Conservation (phyloP, 2,888 invertebrate genomes). For the Phanerotoma sp. region DNA sequence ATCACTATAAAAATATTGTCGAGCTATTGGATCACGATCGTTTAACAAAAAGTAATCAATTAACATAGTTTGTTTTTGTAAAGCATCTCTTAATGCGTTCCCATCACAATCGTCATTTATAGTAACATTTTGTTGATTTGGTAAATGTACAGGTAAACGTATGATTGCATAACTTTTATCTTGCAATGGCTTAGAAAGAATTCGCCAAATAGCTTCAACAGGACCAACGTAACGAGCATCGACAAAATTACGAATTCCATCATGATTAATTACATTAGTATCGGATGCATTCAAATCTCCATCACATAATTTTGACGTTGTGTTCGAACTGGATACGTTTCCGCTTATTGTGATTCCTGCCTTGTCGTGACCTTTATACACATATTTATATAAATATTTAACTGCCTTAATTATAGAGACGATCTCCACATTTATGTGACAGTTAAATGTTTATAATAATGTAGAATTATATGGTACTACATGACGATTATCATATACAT, state of each 20-base stretch:
- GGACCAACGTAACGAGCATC: constrained; percentile 34
- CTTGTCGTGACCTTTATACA: constrained; percentile 33
- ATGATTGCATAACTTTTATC: constrained; percentile 31
- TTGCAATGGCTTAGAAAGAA: constrained; percentile 31
- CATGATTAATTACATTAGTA: constrained; percentile 24
- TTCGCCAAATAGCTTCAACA: constrained; percentile 34
- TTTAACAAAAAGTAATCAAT: too few relatives aligned
- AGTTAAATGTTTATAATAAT: constrained; percentile 32
- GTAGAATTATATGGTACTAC: constrained; percentile 43
- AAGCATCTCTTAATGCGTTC: too few relatives aligned
- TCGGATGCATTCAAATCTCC: too few relatives aligned
- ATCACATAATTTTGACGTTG: too few relatives aligned
- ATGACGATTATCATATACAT: constrained; percentile 41
- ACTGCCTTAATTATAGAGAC: constrained; percentile 34
- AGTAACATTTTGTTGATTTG: constrained; percentile 26
- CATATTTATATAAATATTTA: constrained; percentile 38
- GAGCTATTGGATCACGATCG: too few relatives aligned
- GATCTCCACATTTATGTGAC: constrained; percentile 40
- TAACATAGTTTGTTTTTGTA: too few relatives aligned
- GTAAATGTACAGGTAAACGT: constrained; percentile 31
- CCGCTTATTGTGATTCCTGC: constrained; percentile 17
- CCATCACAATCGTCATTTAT: constrained; percentile 13
- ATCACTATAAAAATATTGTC: too few relatives aligned
- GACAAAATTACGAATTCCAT: constrained; percentile 33
- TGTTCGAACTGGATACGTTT: constrained; percentile 1